Evolutionary conservation across 2,113 vertebrate genomes (phyloP).

Genomic region (Atractosteus spatula): DNA sequence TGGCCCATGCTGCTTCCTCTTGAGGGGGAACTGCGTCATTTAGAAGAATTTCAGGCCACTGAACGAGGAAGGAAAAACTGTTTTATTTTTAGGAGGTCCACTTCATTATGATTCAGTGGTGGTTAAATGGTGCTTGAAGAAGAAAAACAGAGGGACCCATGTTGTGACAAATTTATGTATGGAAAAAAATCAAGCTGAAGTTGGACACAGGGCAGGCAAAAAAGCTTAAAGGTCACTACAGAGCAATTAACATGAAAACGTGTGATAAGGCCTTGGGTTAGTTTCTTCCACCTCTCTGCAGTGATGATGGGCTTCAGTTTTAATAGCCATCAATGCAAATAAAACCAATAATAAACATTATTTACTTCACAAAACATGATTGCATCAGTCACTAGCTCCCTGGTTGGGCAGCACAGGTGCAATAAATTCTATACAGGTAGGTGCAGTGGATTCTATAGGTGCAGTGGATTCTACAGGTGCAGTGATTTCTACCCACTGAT

Average conservation of each 20-base stretch:
- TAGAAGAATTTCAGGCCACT: neutral
- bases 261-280: neutral
- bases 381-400: neutral
- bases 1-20: neutral
- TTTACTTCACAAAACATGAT: neutral
- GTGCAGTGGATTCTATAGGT: neutral
- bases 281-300: neutral
- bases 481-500: too few relatives aligned
- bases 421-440: neutral
- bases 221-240: neutral
- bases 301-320: neutral
- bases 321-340: neutral
- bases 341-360: neutral
- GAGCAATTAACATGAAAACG: neutral
- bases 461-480: too few relatives aligned
- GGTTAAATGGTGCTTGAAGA: conserved; percentile 14
- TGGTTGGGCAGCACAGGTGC: neutral
- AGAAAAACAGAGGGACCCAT: neutral
- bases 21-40: neutral
- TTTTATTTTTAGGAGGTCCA: conserved; percentile 1
- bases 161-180: neutral
- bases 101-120: conserved; percentile 1
- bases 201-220: neutral
- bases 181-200: neutral
- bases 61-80: neutral